Conservation (phyloP, 1,140 invertebrate genomes). For the Halictus rubicundus region DNA sequence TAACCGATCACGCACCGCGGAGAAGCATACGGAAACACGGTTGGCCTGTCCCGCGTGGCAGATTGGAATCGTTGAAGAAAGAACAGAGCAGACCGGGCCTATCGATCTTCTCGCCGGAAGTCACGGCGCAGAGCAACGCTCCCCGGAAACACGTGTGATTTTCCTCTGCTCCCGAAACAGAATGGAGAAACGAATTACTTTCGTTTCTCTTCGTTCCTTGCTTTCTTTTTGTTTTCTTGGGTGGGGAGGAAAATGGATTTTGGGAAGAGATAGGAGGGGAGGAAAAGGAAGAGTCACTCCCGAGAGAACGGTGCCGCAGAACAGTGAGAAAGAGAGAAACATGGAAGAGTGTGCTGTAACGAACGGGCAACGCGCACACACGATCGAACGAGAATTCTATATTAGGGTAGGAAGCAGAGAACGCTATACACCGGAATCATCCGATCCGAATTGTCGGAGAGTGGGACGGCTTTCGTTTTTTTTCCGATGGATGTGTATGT, state of each 20-base stretch:
- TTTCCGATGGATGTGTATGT: constrained; percentile 14
- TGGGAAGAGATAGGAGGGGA: not conserved
- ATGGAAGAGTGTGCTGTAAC: constrained; percentile 6
- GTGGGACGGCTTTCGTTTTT: constrained; percentile 44
- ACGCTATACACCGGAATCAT: not conserved
- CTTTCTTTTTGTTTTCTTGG: too few species aligned
- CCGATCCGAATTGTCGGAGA: constrained; percentile 30
- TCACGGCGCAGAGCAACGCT: not conserved
- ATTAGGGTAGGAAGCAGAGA: not conserved
- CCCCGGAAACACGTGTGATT: not conserved
- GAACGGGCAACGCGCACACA: not conserved
- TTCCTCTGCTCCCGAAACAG: not conserved
- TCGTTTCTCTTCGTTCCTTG: too few species aligned
- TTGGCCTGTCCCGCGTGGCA: too few species aligned
- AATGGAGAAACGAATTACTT: not conserved
- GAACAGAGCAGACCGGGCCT: too few species aligned
- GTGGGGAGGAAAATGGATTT: not conserved
- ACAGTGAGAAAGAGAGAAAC: not conserved
- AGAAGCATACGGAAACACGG: too few species aligned
- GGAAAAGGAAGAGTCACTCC: not conserved
- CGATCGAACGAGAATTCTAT: constrained; percentile 15
- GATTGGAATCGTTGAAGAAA: too few species aligned
- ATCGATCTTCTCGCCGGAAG: too few species aligned
- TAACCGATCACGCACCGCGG: too few species aligned
- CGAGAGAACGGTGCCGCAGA: not conserved